A percentile compares a stretch with the other conserved stretches of the same genome.
phyloP scores from a whole-genome alignment of 2,797 vertebrate species.

The Neosilurus hyrtlii region DNA sequence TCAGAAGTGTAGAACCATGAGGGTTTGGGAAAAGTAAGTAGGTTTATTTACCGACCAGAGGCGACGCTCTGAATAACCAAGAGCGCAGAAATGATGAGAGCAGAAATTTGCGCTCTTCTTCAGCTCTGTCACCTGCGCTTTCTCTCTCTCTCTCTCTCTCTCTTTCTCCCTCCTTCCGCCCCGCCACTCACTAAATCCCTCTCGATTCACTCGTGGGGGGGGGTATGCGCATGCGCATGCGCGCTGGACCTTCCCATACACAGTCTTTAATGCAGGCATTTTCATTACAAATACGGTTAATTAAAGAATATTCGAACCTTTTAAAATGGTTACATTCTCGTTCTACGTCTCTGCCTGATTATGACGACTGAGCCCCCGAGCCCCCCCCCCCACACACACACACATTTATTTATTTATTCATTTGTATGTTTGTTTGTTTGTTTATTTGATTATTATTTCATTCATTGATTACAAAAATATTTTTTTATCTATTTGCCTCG shows the following conservation, averaged over 20 bases:
- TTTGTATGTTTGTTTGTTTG: too few relatives aligned
- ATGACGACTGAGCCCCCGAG: too few relatives aligned
- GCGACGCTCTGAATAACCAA: neutral
- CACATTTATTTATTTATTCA: too few relatives aligned
- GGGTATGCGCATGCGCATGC: slow-evolving; percentile 31
- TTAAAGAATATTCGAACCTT: too few relatives aligned
- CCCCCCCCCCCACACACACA: too few relatives aligned
- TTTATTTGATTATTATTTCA: too few relatives aligned
- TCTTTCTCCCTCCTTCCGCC: neutral
- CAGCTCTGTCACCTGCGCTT: slow-evolving; percentile 72
- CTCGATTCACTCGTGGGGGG: slow-evolving; percentile 62
- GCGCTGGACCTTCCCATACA: neutral
- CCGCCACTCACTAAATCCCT: slow-evolving; percentile 54
- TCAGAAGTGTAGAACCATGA: slow-evolving; percentile 32
- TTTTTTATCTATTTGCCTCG: too few relatives aligned
- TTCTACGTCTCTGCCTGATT: too few relatives aligned
- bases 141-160: slow-evolving; percentile 58
- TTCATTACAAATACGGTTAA: too few relatives aligned
- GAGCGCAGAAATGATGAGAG: slow-evolving; percentile 56
- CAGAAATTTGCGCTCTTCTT: slow-evolving; percentile 52
- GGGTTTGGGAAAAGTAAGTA: slow-evolving; percentile 47
- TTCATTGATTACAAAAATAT: too few relatives aligned
- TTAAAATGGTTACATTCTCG: too few relatives aligned
- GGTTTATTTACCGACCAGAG: slow-evolving; percentile 58
- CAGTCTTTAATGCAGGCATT: too few relatives aligned